Conservation (phyloP, 2,113 vertebrate genomes). For the Melanerpes formicivorus region DNA sequence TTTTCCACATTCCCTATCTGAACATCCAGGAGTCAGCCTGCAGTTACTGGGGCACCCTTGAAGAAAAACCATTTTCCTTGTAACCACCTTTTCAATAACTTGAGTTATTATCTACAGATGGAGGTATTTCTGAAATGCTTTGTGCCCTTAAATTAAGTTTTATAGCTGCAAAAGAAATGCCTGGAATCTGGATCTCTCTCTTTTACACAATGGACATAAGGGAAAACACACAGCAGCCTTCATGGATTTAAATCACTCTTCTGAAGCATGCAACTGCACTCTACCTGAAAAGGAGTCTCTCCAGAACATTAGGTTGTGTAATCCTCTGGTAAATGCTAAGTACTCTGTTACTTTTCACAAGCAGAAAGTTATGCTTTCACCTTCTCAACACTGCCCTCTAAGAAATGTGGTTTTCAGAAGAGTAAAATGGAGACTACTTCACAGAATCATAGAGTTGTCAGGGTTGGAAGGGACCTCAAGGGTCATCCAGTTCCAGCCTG, state of each 20-base stretch:
- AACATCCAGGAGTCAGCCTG: neutral
- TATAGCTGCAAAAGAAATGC: neutral
- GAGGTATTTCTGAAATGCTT: neutral
- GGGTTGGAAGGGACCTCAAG: too few relatives aligned
- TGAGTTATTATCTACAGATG: neutral
- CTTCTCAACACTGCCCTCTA: neutral
- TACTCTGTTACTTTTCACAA: conserved; percentile 53
- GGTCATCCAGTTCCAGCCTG: too few relatives aligned
- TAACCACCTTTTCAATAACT: neutral
- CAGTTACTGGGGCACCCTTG: neutral
- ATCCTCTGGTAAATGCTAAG: conserved; percentile 14
- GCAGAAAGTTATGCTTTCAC: conserved; percentile 55
- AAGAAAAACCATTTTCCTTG: neutral
- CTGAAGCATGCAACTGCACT: neutral
- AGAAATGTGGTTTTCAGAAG: conserved; percentile 57
- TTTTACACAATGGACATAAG: neutral
- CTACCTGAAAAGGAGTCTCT: neutral
- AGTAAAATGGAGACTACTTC: conserved; percentile 37
- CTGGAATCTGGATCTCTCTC: neutral
- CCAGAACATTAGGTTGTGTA: neutral
- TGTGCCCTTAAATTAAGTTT: neutral
- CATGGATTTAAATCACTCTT: neutral
- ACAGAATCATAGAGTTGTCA: too few relatives aligned
- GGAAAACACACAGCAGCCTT: neutral
- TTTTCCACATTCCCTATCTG: neutral